Evolutionary conservation across 2,888 invertebrate species (phyloP), one percentile per base, ranked within the genome.

Genomic region (Kuschelorhynchus macadamiae): DNA sequence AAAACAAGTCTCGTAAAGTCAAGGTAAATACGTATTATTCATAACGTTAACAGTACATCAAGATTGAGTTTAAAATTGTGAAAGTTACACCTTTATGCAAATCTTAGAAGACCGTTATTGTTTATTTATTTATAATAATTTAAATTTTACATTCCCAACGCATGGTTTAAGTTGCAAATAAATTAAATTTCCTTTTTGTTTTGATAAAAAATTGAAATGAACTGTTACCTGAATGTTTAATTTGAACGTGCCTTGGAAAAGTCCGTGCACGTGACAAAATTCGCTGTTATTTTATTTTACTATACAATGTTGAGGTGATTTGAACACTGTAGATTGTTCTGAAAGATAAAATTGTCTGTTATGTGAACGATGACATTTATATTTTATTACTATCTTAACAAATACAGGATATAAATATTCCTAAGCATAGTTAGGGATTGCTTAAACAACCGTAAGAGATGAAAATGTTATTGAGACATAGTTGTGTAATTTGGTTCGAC

Each of bases 1-100:
- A n/a, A n/a, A n/a, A n/a, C n/a, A n/a, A 32, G 33, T 20, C 30
- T 59, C 46, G 46, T 46, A 60, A n/a, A 30, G 25, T 18, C 60
- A 60, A 49, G 60, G 60, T 60, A 60, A 60, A 60, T 50, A 42
- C 39, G 12, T 30, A 30, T 60, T 49, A 59, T 59, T 59, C 59
- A 59, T 49, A 41, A 32, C 41, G 21, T 25, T 61, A 61, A 61
- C 61, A 61, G 61, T 61, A 61, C 61, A 42, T 44, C 61, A 25
- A 61, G 52, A 61, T 52, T 61, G 18, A 20, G 52, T 61, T 50
- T 42, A 42, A 42, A 42, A 42, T 42, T 42, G 42, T 42, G 42
- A 42, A 42, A 42, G 42, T 42, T 17, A 42, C 16, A 42, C 42
- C 42, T 42, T 42, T 42, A 42, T 42, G 42, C 42, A 42, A 42